phyloP scores from a whole-genome alignment of 2,888 invertebrate genomes.

The Scaptomyza parva region DNA sequence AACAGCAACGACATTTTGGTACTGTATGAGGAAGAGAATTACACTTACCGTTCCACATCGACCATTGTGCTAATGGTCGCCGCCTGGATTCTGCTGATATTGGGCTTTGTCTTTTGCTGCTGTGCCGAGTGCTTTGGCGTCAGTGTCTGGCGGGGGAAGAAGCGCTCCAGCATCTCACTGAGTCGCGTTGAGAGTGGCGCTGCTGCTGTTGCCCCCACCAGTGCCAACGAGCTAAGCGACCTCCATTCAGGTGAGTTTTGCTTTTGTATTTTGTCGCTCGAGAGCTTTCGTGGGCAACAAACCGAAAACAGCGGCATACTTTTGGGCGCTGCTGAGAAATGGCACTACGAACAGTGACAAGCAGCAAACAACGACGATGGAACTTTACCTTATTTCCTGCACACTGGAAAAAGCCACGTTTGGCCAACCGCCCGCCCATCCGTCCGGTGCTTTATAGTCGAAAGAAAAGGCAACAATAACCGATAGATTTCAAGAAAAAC shows the following conservation, averaged over 20 bases:
- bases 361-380: constrained; percentile 26
- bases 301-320: constrained; percentile 58
- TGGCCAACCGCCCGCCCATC: not conserved
- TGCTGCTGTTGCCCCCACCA: constrained; percentile 17
- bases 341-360: constrained; percentile 8
- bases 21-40: constrained; percentile 68
- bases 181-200: constrained; percentile 44
- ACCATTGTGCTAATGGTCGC: constrained; percentile 82
- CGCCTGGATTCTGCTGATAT: constrained; percentile 82
- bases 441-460: constrained; percentile 37
- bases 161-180: constrained; percentile 50
- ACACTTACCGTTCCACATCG: constrained; percentile 69
- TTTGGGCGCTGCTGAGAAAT: constrained; percentile 62
- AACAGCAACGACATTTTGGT: constrained; percentile 66
- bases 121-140: constrained; percentile 82
- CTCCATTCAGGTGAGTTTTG: constrained; percentile 61
- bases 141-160: constrained; percentile 70
- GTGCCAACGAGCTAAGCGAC: constrained; percentile 34
- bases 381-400: constrained; percentile 39
- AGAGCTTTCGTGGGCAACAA: constrained; percentile 34
- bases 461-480: constrained; percentile 56
- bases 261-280: constrained; percentile 1
- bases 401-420: constrained; percentile 2
- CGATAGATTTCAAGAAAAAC: constrained; percentile 2
- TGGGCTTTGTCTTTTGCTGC: constrained; percentile 82